These are phyloP conservation scores for Diplogasteroides magnus DNA, from an alignment of 1,140 invertebrate species.

Conservation along the genomic window DNA sequence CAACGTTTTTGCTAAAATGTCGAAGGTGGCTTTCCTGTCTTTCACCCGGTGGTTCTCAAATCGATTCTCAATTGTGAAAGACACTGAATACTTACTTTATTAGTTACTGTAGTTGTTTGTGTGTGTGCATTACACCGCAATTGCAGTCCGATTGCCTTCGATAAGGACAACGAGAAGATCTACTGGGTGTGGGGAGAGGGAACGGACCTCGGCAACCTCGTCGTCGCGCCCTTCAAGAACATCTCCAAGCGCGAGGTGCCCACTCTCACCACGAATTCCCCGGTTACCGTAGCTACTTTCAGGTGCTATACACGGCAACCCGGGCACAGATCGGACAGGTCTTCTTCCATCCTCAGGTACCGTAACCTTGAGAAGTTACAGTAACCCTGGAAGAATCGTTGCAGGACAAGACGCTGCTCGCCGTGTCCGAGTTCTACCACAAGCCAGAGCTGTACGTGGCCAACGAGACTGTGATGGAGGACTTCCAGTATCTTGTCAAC, in stretches of 20 bases:
- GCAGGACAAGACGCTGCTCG: conserved; percentile 45
- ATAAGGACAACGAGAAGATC: conserved; percentile 45
- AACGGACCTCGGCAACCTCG: conserved; percentile 35
- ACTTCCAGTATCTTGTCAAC: conserved; percentile 54
- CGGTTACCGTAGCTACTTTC: conserved; percentile 2
- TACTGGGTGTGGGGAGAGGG: conserved; percentile 53
- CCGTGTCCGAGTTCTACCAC: conserved; percentile 51
- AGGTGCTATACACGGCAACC: conserved; percentile 48
- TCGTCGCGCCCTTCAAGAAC: background rate
- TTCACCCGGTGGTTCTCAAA: too few species aligned
- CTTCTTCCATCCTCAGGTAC: conserved; percentile 41
- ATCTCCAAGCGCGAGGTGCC: background rate
- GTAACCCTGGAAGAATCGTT: background rate
- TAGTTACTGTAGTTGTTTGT: too few species aligned
- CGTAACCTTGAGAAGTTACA: background rate
- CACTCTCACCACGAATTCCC: background rate
- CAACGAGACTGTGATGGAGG: conserved; percentile 49
- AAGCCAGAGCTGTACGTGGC: conserved; percentile 54
- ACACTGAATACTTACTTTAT: too few species aligned
- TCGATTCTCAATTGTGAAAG: too few species aligned
- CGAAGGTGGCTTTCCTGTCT: too few species aligned
- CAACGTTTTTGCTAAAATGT: too few species aligned
- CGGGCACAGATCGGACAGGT: conserved; percentile 48
- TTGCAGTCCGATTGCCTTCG: conserved; percentile 51
- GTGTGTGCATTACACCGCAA: too few species aligned